Conservation (phyloP, 2,797 vertebrate species). For the Buceros bicornis region DNA sequence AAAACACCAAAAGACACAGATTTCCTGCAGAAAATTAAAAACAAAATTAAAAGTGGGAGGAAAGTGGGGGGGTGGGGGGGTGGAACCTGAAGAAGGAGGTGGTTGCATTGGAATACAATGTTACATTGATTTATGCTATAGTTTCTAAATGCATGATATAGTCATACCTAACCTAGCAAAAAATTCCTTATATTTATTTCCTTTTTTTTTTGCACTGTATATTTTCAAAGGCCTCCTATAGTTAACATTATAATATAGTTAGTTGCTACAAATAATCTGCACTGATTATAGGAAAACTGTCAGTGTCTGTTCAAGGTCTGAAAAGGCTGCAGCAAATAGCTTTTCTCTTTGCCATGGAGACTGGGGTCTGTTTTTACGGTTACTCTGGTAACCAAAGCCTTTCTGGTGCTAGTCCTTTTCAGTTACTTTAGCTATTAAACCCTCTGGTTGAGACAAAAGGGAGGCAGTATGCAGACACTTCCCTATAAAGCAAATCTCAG, state of each 20-base stretch:
- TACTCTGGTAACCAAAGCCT: constrained; percentile 94
- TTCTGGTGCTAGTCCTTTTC: constrained; percentile 87
- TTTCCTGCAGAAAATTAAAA: constrained; percentile 22
- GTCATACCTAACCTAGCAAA: constrained; percentile 46
- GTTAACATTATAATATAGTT: constrained; percentile 88
- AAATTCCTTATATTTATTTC: constrained; percentile 53
- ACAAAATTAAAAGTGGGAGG: background rate
- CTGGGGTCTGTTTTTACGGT: constrained; percentile 91
- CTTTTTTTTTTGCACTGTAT: constrained; percentile 48
- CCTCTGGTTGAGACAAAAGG: constrained; percentile 93
- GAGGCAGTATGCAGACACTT: constrained; percentile 87
- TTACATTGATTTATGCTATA: constrained; percentile 52
- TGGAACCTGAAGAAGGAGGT: background rate
- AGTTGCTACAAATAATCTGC: constrained; percentile 87
- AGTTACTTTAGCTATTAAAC: constrained; percentile 93
- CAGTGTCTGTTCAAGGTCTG: constrained; percentile 88
- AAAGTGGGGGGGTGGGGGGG: accelerated
- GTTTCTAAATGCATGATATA: constrained; percentile 61
- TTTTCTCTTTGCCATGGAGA: constrained; percentile 94
- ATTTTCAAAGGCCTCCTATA: constrained; percentile 82
- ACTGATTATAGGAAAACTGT: constrained; percentile 88
- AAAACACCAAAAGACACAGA: background rate
- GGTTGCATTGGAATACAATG: constrained; percentile 11
- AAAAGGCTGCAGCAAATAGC: constrained; percentile 91
- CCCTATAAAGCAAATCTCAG: constrained; percentile 86